A percentile compares a stretch with the other conserved stretches of the same genome.
Conservation (phyloP, 2,797 vertebrate genomes). For the Margarornis squamiger region DNA sequence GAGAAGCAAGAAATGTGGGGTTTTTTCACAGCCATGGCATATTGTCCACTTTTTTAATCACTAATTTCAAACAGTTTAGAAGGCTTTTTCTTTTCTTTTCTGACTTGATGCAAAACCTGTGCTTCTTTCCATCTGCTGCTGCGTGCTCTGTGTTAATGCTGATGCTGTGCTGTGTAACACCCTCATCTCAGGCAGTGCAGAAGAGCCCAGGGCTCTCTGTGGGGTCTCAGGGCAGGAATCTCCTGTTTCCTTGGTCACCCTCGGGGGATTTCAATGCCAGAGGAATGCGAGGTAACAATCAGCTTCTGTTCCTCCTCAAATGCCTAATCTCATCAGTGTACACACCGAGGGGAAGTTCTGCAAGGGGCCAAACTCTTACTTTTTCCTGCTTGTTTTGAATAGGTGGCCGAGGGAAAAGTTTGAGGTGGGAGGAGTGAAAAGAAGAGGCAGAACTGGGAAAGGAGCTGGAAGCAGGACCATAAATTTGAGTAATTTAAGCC, state of each 20-base stretch:
- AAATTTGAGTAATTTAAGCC: neutral
- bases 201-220: rapidly evolving
- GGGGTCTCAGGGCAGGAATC: neutral
- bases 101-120: rapidly evolving
- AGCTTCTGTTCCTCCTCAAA: neutral
- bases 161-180: neutral
- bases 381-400: neutral
- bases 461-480: neutral
- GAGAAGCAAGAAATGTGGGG: neutral
- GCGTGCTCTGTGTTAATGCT: too few relatives aligned
- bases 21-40: neutral
- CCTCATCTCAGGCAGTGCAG: neutral
- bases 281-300: neutral
- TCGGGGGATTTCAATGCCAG: neutral
- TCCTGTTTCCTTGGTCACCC: neutral
- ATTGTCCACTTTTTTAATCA: neutral
- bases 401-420: neutral
- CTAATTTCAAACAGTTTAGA: neutral
- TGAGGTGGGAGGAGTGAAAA: neutral
- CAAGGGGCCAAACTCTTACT: neutral
- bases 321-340: neutral
- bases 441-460: neutral
- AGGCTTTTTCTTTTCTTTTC: neutral
- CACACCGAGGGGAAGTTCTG: neutral
- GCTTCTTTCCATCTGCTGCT: neutral